Evolutionary conservation across 2,113 vertebrate genomes (phyloP).

Genomic region (Stictonetta naevosa): DNA sequence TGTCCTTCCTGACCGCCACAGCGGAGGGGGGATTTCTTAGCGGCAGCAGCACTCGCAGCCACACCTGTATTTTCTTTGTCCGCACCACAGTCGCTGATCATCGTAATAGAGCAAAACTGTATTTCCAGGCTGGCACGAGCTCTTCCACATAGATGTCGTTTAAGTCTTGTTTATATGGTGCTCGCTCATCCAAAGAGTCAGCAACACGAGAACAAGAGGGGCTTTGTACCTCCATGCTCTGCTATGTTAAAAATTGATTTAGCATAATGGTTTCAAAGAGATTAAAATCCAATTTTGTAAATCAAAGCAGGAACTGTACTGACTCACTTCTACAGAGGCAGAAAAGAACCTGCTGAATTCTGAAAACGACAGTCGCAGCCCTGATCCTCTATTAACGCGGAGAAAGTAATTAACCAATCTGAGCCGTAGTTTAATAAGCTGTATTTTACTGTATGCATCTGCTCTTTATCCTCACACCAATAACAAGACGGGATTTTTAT

Average conservation of each 20-base stretch:
- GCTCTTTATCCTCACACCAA: background rate
- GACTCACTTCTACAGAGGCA: conserved; percentile 41
- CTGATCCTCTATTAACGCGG: background rate
- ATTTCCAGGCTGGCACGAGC: background rate
- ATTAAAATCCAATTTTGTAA: conserved; percentile 71
- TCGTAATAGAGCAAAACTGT: background rate
- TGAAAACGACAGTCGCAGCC: background rate
- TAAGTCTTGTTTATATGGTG: conserved; percentile 43
- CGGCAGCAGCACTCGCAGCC: background rate
- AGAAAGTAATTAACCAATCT: conserved; percentile 52
- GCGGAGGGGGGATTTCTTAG: background rate
- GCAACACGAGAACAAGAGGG: conserved; percentile 55
- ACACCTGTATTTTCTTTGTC: background rate
- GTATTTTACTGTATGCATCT: background rate
- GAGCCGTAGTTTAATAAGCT: conserved; percentile 8
- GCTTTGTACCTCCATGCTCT: conserved; percentile 65
- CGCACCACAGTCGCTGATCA: background rate
- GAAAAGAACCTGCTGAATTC: conserved; percentile 38
- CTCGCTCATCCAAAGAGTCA: conserved; percentile 48
- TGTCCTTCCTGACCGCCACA: too few relatives aligned
- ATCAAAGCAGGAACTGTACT: conserved; percentile 66
- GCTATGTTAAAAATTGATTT: conserved; percentile 72
- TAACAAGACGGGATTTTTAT: background rate
- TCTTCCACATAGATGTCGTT: background rate
- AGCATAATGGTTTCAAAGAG: conserved; percentile 73